phyloP scores from a whole-genome alignment of 2,113 vertebrate genomes.

The Thamnophis sirtalis region DNA sequence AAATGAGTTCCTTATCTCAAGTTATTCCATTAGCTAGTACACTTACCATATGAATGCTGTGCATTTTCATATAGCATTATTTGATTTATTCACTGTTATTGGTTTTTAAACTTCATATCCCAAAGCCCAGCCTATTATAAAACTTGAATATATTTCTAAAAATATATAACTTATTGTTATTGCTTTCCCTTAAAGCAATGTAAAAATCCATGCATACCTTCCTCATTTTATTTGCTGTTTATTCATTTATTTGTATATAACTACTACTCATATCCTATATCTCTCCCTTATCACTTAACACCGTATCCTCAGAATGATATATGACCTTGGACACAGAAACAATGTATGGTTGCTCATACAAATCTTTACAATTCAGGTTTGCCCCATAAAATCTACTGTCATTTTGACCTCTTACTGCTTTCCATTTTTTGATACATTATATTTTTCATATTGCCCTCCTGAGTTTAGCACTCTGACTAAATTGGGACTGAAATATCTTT shows the following conservation, averaged over 20 bases:
- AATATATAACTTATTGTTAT: neutral
- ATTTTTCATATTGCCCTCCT: constrained; percentile 1
- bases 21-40: neutral
- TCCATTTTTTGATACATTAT: neutral
- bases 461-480: constrained; percentile 8
- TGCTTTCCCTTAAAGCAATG: neutral
- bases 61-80: neutral
- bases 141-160: neutral
- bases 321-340: neutral
- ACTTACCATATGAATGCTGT: neutral
- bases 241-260: neutral
- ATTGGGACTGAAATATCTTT: constrained; percentile 6
- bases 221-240: neutral
- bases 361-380: neutral
- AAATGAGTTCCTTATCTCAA: neutral
- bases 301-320: neutral
- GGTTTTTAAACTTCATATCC: neutral
- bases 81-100: neutral
- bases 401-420: neutral
- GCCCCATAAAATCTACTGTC: neutral
- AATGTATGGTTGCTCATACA: neutral
- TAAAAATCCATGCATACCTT: neutral
- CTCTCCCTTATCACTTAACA: neutral
- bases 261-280: neutral
- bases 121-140: neutral